These are phyloP conservation scores for Xenentodon cancila DNA, from an alignment of 2,797 vertebrate genomes.

Conservation along the genomic window DNA sequence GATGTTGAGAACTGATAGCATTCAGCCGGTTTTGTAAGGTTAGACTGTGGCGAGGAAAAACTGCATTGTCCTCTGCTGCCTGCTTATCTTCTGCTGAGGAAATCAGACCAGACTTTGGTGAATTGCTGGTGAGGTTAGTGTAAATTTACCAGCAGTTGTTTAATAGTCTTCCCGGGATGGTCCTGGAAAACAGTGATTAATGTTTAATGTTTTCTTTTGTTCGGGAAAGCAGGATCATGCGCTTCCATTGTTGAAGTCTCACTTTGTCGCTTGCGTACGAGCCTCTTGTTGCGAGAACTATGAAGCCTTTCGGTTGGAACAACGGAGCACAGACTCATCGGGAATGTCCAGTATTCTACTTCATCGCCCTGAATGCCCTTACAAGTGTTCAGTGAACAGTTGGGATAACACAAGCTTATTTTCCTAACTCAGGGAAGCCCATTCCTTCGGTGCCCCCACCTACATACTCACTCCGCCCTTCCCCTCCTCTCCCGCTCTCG, in stretches of 20 bases:
- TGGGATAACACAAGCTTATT: slow-evolving; percentile 71
- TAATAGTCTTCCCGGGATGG: slow-evolving; percentile 26
- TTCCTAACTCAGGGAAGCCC: slow-evolving; percentile 69
- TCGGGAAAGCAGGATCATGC: slow-evolving; percentile 21
- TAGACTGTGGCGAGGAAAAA: slow-evolving; percentile 57
- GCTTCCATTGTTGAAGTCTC: slow-evolving; percentile 33
- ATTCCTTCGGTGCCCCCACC: slow-evolving; percentile 53
- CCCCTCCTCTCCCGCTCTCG: slow-evolving; percentile 44
- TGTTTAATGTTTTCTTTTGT: slow-evolving; percentile 61
- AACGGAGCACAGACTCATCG: slow-evolving; percentile 17
- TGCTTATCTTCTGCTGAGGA: slow-evolving; percentile 59
- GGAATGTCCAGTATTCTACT: slow-evolving; percentile 42
- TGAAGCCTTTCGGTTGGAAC: slow-evolving; percentile 20
- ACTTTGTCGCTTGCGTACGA: slow-evolving; percentile 21
- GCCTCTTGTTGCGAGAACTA: slow-evolving; percentile 15
- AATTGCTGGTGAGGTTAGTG: slow-evolving; percentile 33
- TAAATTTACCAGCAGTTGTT: slow-evolving; percentile 7
- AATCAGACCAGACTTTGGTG: slow-evolving; percentile 44
- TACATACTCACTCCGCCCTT: slow-evolving; percentile 12
- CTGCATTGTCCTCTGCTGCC: slow-evolving; percentile 61
- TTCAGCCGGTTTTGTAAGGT: slow-evolving; percentile 70
- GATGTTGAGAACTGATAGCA: slow-evolving; percentile 74
- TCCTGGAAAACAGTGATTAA: slow-evolving; percentile 17
- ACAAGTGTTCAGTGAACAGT: slow-evolving; percentile 61
- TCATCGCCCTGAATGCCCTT: slow-evolving; percentile 37